A percentile compares a stretch with the other conserved stretches of the same genome.
Evolutionary conservation across 2,888 invertebrate species (phyloP).

Genomic region (Tenthredo scrophulariae): DNA sequence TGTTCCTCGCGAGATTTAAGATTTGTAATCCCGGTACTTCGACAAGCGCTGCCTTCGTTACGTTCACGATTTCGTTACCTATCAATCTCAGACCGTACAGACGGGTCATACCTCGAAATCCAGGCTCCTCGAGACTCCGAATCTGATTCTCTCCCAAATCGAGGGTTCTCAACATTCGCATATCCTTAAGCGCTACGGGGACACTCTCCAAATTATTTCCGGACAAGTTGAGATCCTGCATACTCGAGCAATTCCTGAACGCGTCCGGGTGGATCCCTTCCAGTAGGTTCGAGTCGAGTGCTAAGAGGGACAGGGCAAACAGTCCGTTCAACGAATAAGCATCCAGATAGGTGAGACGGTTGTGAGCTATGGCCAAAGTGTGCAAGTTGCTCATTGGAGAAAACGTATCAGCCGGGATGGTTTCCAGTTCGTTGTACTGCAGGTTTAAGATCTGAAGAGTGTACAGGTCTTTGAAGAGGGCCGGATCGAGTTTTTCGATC

Average conservation of each 20-base stretch:
- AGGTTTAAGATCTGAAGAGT: constrained; percentile 93
- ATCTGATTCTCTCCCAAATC: constrained; percentile 96
- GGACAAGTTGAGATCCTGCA: constrained; percentile 94
- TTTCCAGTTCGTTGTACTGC: constrained; percentile 91
- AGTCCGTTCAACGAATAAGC: constrained; percentile 93
- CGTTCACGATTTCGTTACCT: constrained; percentile 91
- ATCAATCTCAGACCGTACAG: constrained; percentile 93
- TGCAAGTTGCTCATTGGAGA: constrained; percentile 95
- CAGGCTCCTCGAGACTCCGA: constrained; percentile 88
- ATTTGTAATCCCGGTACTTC: constrained; percentile 91
- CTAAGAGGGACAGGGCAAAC: constrained; percentile 91
- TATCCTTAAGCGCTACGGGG: constrained; percentile 90
- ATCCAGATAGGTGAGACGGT: constrained; percentile 91
- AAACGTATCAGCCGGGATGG: constrained; percentile 92
- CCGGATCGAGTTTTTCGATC: constrained; percentile 89
- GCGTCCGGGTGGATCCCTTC: constrained; percentile 92
- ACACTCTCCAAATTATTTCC: constrained; percentile 90
- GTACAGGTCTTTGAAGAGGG: constrained; percentile 92
- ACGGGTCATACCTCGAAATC: constrained; percentile 91
- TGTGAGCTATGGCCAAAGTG: constrained; percentile 91
- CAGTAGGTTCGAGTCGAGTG: constrained; percentile 91
- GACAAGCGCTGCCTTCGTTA: constrained; percentile 89
- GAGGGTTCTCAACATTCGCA: constrained; percentile 91
- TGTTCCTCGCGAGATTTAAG: constrained; percentile 93
- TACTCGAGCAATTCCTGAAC: constrained; percentile 93